phyloP scores from a whole-genome alignment of 1,140 invertebrate genomes.

The Ostrea edulis region DNA sequence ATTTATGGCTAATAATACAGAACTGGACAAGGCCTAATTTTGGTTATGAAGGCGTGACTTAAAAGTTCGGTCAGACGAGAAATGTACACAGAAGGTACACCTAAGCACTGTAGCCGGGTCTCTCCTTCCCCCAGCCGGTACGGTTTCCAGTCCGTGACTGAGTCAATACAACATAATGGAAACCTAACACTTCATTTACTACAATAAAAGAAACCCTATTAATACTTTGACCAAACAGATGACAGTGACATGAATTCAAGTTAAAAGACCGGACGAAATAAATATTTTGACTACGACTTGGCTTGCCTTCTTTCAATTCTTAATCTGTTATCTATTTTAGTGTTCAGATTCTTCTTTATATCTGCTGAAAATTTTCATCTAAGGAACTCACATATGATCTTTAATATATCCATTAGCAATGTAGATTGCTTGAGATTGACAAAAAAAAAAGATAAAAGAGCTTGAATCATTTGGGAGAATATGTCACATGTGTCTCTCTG shows the following conservation, averaged over 20 bases:
- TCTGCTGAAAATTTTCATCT: no score
- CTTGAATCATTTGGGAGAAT: no score
- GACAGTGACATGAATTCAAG: not conserved
- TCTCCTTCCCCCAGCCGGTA: not conserved
- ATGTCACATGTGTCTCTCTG: no score
- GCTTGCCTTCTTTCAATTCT: not conserved
- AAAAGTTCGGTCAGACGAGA: not conserved
- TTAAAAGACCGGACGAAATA: not conserved
- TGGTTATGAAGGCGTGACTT: not conserved
- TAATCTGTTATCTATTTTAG: no score
- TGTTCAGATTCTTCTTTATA: no score
- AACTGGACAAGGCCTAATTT: not conserved
- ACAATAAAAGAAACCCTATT: not conserved
- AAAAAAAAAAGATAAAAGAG: no score
- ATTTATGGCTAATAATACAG: constrained; percentile 3
- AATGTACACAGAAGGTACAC: no score
- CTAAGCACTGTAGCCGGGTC: not conserved
- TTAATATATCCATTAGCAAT: no score
- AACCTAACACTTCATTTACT: not conserved
- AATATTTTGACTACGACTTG: constrained; percentile 6
- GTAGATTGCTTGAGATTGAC: no score
- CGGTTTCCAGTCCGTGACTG: not conserved
- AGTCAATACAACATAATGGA: not conserved
- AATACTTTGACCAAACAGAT: not conserved
- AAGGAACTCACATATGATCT: no score